These are phyloP conservation scores for Coturnix japonica DNA, from an alignment of 2,113 vertebrate genomes.

Conservation along the genomic window DNA sequence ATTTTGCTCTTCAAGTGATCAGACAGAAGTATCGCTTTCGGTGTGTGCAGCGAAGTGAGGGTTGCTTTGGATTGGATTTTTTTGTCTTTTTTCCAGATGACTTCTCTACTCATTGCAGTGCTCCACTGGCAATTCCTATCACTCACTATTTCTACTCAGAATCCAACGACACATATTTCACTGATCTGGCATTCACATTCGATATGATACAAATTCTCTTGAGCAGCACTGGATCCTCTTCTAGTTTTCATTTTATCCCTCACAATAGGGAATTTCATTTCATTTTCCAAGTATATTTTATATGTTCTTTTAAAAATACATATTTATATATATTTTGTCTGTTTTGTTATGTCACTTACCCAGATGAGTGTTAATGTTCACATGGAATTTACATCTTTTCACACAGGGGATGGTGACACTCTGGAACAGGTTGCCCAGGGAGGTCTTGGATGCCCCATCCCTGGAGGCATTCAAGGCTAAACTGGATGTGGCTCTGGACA, in stretches of 20 bases:
- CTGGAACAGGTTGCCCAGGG: too few species aligned
- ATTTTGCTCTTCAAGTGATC: background rate
- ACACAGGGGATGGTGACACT: too few species aligned
- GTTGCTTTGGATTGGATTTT: background rate
- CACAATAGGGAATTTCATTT: background rate
- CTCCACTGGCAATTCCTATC: background rate
- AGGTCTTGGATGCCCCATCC: too few species aligned
- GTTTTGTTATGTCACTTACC: background rate
- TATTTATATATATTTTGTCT: too few species aligned
- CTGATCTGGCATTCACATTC: background rate
- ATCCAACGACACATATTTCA: background rate
- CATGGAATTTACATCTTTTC: background rate
- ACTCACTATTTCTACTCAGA: background rate
- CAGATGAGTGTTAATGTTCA: background rate
- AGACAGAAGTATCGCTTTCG: background rate
- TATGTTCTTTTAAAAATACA: background rate
- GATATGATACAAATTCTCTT: background rate
- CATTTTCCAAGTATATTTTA: background rate
- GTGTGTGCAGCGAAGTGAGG: background rate
- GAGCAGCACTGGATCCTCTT: background rate
- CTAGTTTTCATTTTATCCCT: background rate
- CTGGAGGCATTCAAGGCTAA: too few species aligned
- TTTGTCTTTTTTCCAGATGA: background rate
- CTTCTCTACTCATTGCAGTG: background rate
- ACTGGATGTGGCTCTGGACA: too few species aligned